Percentiles rank a stretch among this genome's conserved stretches.
Evolutionary conservation across 1,140 invertebrate genomes (phyloP).

Genomic region (Trachymyrmex cornetzi): DNA sequence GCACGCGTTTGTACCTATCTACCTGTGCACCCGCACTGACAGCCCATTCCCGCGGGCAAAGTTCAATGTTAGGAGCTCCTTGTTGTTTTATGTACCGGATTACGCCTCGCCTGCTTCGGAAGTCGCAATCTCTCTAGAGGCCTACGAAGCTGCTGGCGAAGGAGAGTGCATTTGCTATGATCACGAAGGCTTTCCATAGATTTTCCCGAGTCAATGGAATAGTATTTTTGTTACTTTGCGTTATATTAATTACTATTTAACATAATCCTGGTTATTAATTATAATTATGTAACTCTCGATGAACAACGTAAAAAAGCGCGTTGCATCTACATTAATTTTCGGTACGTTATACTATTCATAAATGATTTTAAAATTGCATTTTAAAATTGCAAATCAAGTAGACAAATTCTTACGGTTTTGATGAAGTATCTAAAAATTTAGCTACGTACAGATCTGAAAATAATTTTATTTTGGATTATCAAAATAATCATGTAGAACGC

Average conservation of each 20-base stretch:
- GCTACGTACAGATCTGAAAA: too few species aligned
- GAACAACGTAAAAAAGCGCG: background rate
- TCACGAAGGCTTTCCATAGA: background rate
- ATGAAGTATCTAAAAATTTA: too few species aligned
- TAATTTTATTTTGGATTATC: too few species aligned
- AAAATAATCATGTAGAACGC: too few species aligned
- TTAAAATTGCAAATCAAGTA: background rate
- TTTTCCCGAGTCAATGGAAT: background rate
- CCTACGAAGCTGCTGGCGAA: conserved; percentile 26
- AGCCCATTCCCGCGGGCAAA: conserved; percentile 75
- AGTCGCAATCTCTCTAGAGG: conserved; percentile 66
- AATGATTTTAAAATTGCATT: too few species aligned
- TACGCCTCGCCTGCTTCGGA: conserved; percentile 69
- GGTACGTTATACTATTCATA: background rate
- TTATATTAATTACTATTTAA: background rate
- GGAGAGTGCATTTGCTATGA: background rate
- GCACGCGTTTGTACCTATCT: conserved; percentile 21
- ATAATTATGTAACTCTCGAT: background rate
- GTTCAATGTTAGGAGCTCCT: conserved; percentile 74
- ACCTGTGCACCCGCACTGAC: conserved; percentile 57
- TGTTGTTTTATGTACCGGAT: conserved; percentile 77
- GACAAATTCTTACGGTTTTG: background rate
- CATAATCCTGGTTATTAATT: background rate
- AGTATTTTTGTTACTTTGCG: background rate
- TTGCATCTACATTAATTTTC: background rate